phyloP scores from a whole-genome alignment of 2,888 invertebrate species.

The Herminia tarsipennalis region DNA sequence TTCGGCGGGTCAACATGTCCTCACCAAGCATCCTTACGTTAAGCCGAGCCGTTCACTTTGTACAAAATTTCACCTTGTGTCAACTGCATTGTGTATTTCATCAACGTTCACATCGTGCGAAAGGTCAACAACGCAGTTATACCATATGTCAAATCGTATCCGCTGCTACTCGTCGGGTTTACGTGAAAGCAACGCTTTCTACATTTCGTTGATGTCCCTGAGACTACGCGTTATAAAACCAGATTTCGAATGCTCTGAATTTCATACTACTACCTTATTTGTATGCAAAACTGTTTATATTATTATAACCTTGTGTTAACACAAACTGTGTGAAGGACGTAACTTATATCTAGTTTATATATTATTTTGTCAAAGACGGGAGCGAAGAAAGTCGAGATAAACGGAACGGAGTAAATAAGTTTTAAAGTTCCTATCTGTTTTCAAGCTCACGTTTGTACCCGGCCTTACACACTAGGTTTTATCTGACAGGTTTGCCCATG shows the following conservation, averaged over 20 bases:
- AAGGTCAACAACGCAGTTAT: constrained; percentile 56
- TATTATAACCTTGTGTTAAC: neutral
- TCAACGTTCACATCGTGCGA: constrained; percentile 57
- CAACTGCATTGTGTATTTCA: constrained; percentile 65
- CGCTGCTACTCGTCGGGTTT: constrained; percentile 27
- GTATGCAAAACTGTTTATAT: neutral
- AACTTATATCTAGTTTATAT: no score
- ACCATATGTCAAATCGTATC: constrained; percentile 48
- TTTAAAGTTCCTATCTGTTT: no score
- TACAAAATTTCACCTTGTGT: constrained; percentile 77
- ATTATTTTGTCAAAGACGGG: no score
- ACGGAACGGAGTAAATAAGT: no score
- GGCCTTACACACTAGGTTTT: no score
- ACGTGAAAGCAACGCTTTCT: constrained; percentile 47
- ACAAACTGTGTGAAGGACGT: neutral
- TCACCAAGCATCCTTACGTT: constrained; percentile 65
- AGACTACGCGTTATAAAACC: constrained; percentile 19
- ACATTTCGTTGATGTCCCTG: constrained; percentile 32
- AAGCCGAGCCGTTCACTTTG: constrained; percentile 70
- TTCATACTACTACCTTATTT: constrained; percentile 13
- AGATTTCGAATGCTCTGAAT: constrained; percentile 35
- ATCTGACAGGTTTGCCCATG: no score
- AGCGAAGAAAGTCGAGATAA: no score
- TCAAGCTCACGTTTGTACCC: no score
- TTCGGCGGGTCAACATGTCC: constrained; percentile 59